These are phyloP conservation scores for Cherax destructor DNA, from an alignment of 1,140 invertebrate genomes.

Conservation along the genomic window DNA sequence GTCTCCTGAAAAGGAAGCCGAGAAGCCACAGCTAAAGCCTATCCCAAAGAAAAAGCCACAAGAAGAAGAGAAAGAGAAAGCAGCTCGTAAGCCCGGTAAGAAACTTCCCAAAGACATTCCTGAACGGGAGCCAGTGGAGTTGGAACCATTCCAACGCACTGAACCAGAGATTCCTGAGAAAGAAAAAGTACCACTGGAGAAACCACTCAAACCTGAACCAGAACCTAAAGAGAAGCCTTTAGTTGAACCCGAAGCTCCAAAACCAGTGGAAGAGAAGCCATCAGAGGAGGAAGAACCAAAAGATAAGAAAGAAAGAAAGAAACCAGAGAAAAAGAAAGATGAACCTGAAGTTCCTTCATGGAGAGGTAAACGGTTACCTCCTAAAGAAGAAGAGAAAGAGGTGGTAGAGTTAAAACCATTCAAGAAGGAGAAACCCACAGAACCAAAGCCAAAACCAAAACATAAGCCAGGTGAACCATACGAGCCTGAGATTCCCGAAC, in stretches of 20 bases:
- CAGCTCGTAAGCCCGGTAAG: conserved; percentile 47
- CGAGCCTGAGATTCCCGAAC: conserved; percentile 60
- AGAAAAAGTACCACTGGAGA: conserved; percentile 47
- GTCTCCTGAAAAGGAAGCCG: conserved; percentile 45
- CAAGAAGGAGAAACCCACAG: conserved; percentile 58
- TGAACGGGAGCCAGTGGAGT: conserved; percentile 58
- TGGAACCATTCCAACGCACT: conserved; percentile 46
- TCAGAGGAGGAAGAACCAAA: conserved; percentile 46
- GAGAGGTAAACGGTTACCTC: conserved; percentile 55
- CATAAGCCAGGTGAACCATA: conserved; percentile 46
- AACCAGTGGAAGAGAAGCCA: conserved; percentile 31
- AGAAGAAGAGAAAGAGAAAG: conserved; percentile 50
- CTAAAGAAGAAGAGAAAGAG: conserved; percentile 71
- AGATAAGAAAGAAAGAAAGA: conserved; percentile 45
- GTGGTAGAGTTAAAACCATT: conserved; percentile 64
- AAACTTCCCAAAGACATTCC: conserved; percentile 48
- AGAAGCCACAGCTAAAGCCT: conserved; percentile 53
- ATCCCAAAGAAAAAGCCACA: conserved; percentile 62
- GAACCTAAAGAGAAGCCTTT: conserved; percentile 40
- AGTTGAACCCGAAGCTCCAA: conserved; percentile 49
- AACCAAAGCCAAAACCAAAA: conserved; percentile 51
- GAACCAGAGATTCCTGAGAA: conserved; percentile 51
- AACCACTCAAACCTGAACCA: conserved; percentile 53
- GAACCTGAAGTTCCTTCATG: conserved; percentile 59
- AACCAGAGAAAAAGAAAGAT: conserved; percentile 52